Percentiles rank a stretch among this genome's conserved stretches.
phyloP scores from a whole-genome alignment of 1,140 invertebrate species.

The Scaptomyza hsui region DNA sequence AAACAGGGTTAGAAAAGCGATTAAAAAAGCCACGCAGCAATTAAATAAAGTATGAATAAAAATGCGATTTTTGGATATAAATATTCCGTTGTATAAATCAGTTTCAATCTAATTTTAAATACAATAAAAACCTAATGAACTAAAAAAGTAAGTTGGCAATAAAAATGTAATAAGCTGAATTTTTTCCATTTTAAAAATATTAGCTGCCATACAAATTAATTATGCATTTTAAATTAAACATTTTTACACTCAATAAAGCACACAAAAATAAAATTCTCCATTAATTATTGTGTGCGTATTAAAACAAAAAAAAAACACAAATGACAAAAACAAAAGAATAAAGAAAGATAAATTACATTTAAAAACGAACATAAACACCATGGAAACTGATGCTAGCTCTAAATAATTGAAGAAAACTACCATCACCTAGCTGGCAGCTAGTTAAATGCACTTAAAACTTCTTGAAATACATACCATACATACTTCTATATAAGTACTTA shows the following conservation, averaged over 20 bases:
- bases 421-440: neutral
- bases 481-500: neutral
- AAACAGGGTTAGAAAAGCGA: constrained; percentile 5
- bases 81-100: no score
- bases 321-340: constrained; percentile 7
- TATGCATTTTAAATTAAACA: neutral
- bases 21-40: neutral
- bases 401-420: neutral
- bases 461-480: neutral
- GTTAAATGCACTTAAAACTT: constrained; percentile 3
- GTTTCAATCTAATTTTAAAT: no score
- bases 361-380: neutral
- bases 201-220: neutral
- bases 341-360: no score
- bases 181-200: no score
- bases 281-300: no score
- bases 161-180: no score
- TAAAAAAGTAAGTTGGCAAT: no score
- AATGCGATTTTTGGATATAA: neutral
- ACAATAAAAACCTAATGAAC: no score
- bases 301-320: no score
- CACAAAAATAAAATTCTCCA: no score
- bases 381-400: neutral
- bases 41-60: neutral
- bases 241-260: neutral